These are phyloP conservation scores for Pandemis cinnamomeana DNA, from an alignment of 2,888 invertebrate genomes.

Conservation along the genomic window DNA sequence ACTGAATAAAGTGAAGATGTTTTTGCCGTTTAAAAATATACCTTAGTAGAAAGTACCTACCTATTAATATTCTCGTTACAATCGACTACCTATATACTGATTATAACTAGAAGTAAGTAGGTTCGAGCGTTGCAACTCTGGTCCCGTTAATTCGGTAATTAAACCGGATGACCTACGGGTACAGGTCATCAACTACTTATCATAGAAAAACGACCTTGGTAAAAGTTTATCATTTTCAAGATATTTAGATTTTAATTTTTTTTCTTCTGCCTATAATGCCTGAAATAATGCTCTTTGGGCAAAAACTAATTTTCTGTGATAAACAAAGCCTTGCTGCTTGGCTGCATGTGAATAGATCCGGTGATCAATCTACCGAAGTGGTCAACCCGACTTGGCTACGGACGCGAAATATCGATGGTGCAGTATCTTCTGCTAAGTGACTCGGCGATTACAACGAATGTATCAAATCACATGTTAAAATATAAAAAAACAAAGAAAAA, in stretches of 20 bases:
- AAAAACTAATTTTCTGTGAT: neutral
- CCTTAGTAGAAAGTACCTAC: neutral
- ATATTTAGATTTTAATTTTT: too few species aligned
- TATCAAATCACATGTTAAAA: neutral
- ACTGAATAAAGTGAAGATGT: conserved; percentile 51
- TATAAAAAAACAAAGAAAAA: neutral
- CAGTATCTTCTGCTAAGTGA: conserved; percentile 50
- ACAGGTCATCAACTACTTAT: too few species aligned
- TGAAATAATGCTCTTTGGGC: neutral
- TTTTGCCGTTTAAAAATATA: neutral
- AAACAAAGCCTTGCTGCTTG: conserved; percentile 10
- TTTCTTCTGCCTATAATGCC: too few species aligned
- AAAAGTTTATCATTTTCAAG: too few species aligned
- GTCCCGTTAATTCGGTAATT: neutral
- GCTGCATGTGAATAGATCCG: conserved; percentile 67
- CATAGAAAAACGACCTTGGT: too few species aligned
- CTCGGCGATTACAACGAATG: conserved; percentile 45
- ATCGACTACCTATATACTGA: too few species aligned
- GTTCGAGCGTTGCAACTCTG: too few species aligned
- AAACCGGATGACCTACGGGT: too few species aligned
- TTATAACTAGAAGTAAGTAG: too few species aligned
- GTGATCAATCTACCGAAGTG: conserved; percentile 75
- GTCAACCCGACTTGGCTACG: conserved; percentile 69
- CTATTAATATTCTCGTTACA: too few species aligned
- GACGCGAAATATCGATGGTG: conserved; percentile 69